Percentiles rank a stretch among this genome's conserved stretches.
These are phyloP conservation scores for Chrysomela aeneicollis DNA, from an alignment of 2,888 invertebrate genomes.

Conservation along the genomic window DNA sequence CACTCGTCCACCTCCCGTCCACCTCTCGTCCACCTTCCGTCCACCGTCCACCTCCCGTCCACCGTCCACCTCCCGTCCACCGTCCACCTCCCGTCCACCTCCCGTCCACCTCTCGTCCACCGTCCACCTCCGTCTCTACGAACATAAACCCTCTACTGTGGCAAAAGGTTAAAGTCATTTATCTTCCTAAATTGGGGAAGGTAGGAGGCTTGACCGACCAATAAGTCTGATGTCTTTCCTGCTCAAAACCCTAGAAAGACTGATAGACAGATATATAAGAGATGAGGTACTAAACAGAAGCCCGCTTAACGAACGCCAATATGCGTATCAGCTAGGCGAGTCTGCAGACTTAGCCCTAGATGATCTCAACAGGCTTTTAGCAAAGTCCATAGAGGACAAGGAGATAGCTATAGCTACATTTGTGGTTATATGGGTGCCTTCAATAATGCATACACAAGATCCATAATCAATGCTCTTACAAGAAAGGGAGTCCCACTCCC, in stretches of 20 bases:
- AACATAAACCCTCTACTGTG: too few relatives aligned
- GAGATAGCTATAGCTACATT: constrained; percentile 4
- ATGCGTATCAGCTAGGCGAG: not conserved
- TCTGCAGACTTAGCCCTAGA: not conserved
- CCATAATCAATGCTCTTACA: not conserved
- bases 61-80: too few relatives aligned
- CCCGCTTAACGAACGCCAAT: not conserved
- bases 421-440: not conserved
- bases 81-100: too few relatives aligned
- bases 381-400: constrained; percentile 3
- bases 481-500: too few relatives aligned
- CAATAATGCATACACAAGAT: not conserved
- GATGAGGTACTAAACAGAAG: constrained; percentile 5
- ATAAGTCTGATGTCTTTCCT: constrained; percentile 15
- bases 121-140: too few relatives aligned
- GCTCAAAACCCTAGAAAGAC: constrained; percentile 18
- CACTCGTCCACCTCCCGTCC: too few relatives aligned
- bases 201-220: not conserved
- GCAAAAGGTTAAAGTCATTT: constrained; percentile 10
- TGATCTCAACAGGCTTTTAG: constrained; percentile 4
- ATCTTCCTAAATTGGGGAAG: constrained; percentile 18
- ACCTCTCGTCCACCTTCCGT: too few relatives aligned
- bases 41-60: too few relatives aligned
- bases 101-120: too few relatives aligned
- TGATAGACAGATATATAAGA: constrained; percentile 17